Conservation (phyloP, 2,113 vertebrate genomes). For the Scopus umbretta region DNA sequence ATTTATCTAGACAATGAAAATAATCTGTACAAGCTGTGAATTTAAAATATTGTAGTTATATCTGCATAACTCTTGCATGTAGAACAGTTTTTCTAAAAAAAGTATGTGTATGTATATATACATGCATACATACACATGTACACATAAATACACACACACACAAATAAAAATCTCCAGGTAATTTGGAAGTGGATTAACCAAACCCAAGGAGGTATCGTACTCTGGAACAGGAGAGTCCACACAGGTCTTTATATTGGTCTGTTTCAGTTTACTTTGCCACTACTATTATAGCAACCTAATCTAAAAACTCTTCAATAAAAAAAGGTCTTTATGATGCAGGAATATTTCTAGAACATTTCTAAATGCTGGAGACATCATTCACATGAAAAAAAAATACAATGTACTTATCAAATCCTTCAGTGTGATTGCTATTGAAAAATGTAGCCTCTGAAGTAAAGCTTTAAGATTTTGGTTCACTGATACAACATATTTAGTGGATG, state of each 20-base stretch:
- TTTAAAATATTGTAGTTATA: neutral
- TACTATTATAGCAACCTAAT: neutral
- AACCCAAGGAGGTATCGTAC: neutral
- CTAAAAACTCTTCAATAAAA: neutral
- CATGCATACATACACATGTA: fast-evolving
- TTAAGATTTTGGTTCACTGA: neutral
- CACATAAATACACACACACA: neutral
- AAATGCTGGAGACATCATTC: neutral
- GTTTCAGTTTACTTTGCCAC: neutral
- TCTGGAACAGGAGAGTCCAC: neutral
- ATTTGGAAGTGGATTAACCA: neutral
- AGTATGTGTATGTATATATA: neutral
- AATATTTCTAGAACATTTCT: neutral
- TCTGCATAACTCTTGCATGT: neutral
- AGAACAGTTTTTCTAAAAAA: neutral
- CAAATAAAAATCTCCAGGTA: neutral
- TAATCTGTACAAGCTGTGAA: neutral
- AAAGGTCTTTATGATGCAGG: neutral
- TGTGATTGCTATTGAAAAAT: neutral
- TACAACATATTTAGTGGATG: neutral
- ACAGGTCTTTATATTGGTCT: neutral
- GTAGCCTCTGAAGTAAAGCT: neutral
- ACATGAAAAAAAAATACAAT: neutral
- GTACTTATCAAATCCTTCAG: neutral
- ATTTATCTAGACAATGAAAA: neutral